These are phyloP conservation scores for Ruditapes philippinarum DNA, from an alignment of 1,140 invertebrate species.

Conservation along the genomic window DNA sequence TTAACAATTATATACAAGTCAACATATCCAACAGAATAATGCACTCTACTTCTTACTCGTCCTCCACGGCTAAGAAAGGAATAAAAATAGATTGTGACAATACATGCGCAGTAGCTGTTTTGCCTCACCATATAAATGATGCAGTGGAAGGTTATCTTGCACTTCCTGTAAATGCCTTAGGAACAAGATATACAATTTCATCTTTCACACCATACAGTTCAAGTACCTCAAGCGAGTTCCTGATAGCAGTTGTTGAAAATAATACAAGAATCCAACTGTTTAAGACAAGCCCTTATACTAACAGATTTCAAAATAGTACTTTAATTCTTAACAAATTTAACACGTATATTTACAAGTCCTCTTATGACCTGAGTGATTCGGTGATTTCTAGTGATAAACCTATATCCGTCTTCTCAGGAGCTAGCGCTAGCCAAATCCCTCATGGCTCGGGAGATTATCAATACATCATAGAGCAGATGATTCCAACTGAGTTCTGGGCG, in stretches of 20 bases:
- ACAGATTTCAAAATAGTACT: not conserved
- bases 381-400: slow-evolving; percentile 18
- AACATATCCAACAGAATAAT: not conserved
- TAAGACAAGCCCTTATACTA: not conserved
- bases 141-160: not conserved
- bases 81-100: not conserved
- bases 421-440: not conserved
- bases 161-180: not conserved
- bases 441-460: not conserved
- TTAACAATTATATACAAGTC: not conserved
- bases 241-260: not conserved
- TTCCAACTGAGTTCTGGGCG: not conserved
- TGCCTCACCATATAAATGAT: not conserved
- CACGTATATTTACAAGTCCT: not conserved
- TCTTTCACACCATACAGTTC: not conserved
- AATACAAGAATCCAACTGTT: not conserved
- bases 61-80: not conserved
- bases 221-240: not conserved
- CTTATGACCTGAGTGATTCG: not conserved
- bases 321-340: not conserved
- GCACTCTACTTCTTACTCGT: not conserved
- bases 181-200: not conserved
- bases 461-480: slow-evolving; percentile 8
- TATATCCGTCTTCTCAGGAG: not conserved
- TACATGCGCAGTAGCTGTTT: not conserved